Evolutionary conservation across 2,888 invertebrate genomes (phyloP), one percentile per base, ranked within the genome.

Genomic region (Heterodera filipjevi): DNA sequence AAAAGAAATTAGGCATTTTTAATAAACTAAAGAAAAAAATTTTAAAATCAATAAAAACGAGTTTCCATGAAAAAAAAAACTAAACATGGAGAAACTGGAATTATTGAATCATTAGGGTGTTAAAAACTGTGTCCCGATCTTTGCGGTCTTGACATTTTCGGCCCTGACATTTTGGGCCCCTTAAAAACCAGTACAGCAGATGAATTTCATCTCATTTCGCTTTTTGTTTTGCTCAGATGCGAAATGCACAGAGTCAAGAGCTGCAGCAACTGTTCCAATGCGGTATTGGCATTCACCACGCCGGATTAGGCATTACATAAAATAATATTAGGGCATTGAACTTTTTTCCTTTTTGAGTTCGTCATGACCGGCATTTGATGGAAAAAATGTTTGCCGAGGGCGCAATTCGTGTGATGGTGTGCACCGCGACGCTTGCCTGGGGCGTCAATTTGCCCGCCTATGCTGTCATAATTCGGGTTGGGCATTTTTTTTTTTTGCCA

Each of bases 391-490:
- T 99, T 89, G 91, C 93, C 0, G 94, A 94, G 78, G 97, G 97
- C 0, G 92, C 93, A 82, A 93, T 96, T 80, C 94, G 82, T 46
- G 95, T 92, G 19, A 91, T 99, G 2, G 94, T 96, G 14, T 98
- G 98, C 89, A 99, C 99, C 0, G 95, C 99, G 0, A 99, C 99
- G 0, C 91, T 99, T 46, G 99, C 99, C 39, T 99, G 99, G 99
- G 99, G 99, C 85, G 98, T 99, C 8, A 99, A 99, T 91, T 92
- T 99, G 83, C 99, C 99, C 0, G 99, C 99, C 0, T 97, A 98
- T 90, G 97, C 95, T 46, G 98, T 99, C 82, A 93, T 99, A 73
- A 96, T 96, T 82, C 93, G 94, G 90, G 95, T 94, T 90, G 90
- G 33, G 5, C 22, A 32, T 1, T 22, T 5, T 32, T 2, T 39